Conservation (phyloP, 2,797 vertebrate species). For the Cryptoblepharus egeriae region DNA sequence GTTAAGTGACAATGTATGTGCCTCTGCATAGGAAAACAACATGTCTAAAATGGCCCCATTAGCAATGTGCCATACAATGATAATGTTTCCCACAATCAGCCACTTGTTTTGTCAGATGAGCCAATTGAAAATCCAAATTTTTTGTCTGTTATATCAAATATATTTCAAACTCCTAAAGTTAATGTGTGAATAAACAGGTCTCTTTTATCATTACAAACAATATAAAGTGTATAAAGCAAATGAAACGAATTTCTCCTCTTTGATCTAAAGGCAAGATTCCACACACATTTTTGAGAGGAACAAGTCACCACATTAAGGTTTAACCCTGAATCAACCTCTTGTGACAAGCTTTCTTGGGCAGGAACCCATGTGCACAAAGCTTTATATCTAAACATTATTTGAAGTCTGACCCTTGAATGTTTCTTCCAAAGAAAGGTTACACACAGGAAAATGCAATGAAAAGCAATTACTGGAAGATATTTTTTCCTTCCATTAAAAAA, state of each 20-base stretch:
- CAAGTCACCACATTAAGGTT: not conserved
- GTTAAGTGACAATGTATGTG: not conserved
- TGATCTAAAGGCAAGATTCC: not conserved
- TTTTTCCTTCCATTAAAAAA: not conserved
- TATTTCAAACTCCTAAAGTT: slow-evolving; percentile 41
- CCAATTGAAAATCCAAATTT: slow-evolving; percentile 55
- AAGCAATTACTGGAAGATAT: too few species aligned
- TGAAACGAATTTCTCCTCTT: not conserved
- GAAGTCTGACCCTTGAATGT: not conserved
- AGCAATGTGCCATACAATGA: slow-evolving; percentile 44
- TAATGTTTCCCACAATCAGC: slow-evolving; percentile 41
- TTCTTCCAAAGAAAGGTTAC: not conserved
- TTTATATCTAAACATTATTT: not conserved
- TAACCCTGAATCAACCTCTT: not conserved
- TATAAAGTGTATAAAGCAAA: slow-evolving; percentile 32
- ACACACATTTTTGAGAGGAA: not conserved
- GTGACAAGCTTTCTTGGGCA: not conserved
- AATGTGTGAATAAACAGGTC: slow-evolving; percentile 35
- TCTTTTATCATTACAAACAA: slow-evolving; percentile 40
- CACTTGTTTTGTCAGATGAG: slow-evolving; percentile 40
- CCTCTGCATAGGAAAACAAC: not conserved
- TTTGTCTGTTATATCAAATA: slow-evolving; percentile 58
- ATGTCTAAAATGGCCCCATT: slow-evolving; percentile 5
- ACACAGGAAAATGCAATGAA: not conserved
- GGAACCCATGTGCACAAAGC: not conserved